These are phyloP conservation scores for Deilephila elpenor DNA, from an alignment of 2,888 invertebrate species.

Conservation along the genomic window DNA sequence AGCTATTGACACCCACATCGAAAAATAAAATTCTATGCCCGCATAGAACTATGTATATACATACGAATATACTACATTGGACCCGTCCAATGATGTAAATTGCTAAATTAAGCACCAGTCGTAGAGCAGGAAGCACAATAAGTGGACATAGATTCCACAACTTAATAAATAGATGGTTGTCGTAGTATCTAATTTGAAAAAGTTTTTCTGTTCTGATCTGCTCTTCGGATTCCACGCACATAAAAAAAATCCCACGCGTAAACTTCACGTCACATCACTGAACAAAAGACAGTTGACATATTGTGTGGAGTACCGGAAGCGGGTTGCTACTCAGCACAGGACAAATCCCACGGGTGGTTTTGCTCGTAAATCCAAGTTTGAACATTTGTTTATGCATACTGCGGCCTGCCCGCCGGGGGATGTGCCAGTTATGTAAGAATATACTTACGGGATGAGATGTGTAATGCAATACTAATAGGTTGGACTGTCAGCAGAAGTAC, in stretches of 20 bases:
- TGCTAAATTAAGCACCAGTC: no score
- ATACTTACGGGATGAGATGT: constrained; percentile 36
- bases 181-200: no score
- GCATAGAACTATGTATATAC: no score
- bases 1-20: background rate
- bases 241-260: no score
- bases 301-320: constrained; percentile 40
- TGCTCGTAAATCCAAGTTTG: constrained; percentile 56
- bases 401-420: constrained; percentile 39
- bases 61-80: no score
- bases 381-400: constrained; percentile 54
- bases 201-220: no score
- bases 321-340: constrained; percentile 37
- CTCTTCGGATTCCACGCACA: no score
- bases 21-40: no score
- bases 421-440: constrained; percentile 37
- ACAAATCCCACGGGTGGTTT: constrained; percentile 49
- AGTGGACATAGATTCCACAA: no score
- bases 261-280: background rate
- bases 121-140: no score
- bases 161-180: no score
- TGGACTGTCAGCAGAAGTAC: background rate
- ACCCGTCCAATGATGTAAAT: no score
- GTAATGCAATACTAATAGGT: constrained; percentile 29
- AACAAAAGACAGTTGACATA: constrained; percentile 1